Base-by-base conservation (phyloP, 2,888 invertebrate genomes). In the Atrina japonica region DNA sequence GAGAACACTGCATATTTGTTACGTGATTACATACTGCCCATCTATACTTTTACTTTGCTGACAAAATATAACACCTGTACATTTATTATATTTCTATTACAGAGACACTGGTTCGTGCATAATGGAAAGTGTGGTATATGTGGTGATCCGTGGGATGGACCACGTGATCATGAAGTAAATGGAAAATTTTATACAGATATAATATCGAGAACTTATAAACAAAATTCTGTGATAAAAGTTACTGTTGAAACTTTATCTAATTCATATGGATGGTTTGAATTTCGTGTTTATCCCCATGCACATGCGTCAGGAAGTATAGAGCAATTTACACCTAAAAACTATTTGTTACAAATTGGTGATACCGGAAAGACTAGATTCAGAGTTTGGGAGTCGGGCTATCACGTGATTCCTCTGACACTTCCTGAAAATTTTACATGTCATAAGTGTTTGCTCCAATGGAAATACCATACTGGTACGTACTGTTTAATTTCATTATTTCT, bases 91-190 rank as follows among this genome's bases (percentile, higher is more conserved):
- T 21, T 43, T 47, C 27, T 27, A 45, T 69, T 70, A 21, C 70
- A 79, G 77, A 65, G 59, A 18, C 79, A 79, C 18, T 79, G 69
- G 70, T 66, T 75, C 45, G 60, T 55, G 52, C 75, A 77, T 59
- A 77, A 76, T 49, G 97, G 97, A 0, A 93, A 94, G 83, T 97
- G 97, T 88, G 97, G 97, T 0, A 92, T 96, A 50, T 97, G 97
- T 87, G 97, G 97, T 0, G 97, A 97, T 90, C 94, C 96, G 2
- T 94, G 94, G 87, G 76, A 80, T 27, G 78, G 75, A 6, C 69
- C 66, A 45, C 78, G 86, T 29, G 69, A 74, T 6, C 83, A 88
- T 75, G 89, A 88, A 80, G 76, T 77, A 45, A 82, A 86, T 14
- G 89, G 88, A 6, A 70, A 73, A 45, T 88, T 80, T 71, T 85